Evolutionary conservation across 30 jellyfish, hydroid and myxozoan genomes (phyloP).

Genomic region (Hydractinia echinata): DNA sequence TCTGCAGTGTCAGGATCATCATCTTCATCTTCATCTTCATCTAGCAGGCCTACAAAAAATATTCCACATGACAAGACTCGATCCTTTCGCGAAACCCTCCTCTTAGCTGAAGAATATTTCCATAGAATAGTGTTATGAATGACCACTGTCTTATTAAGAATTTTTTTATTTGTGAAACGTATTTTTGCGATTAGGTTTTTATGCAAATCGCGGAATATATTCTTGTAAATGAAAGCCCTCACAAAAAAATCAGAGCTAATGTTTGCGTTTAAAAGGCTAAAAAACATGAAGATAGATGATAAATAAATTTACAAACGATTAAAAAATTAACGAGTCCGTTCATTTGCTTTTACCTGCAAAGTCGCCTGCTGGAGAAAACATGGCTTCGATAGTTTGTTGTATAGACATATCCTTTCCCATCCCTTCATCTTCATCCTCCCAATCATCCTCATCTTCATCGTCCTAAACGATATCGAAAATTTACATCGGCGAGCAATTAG

Average conservation of each 20-base stretch:
- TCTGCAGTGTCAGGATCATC: slow-evolving; percentile 81
- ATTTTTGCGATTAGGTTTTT: no score
- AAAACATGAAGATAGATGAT: no score
- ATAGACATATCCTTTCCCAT: slow-evolving; percentile 58
- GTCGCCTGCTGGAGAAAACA: slow-evolving; percentile 81
- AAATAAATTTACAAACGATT: no score
- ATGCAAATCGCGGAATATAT: no score
- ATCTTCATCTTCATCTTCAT: slow-evolving; percentile 63
- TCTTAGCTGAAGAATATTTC: not conserved
- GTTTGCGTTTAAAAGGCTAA: no score
- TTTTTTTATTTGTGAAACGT: no score
- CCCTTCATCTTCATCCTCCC: slow-evolving; percentile 69
- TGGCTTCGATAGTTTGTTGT: slow-evolving; percentile 70
- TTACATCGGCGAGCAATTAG: not conserved
- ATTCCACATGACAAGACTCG: no score
- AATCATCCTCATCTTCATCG: slow-evolving; percentile 67
- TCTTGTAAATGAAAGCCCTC: no score
- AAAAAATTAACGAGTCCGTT: no score
- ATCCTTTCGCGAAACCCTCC: not conserved
- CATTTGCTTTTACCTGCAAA: slow-evolving; percentile 48
- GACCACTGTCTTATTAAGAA: no score
- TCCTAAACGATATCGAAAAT: slow-evolving; percentile 16
- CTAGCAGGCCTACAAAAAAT: not conserved
- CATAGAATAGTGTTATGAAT: no score
- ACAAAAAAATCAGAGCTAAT: no score